Evolutionary conservation across 2,113 vertebrate species (phyloP), one percentile per base, ranked within the genome.

Genomic region (Callaeas wilsoni): DNA sequence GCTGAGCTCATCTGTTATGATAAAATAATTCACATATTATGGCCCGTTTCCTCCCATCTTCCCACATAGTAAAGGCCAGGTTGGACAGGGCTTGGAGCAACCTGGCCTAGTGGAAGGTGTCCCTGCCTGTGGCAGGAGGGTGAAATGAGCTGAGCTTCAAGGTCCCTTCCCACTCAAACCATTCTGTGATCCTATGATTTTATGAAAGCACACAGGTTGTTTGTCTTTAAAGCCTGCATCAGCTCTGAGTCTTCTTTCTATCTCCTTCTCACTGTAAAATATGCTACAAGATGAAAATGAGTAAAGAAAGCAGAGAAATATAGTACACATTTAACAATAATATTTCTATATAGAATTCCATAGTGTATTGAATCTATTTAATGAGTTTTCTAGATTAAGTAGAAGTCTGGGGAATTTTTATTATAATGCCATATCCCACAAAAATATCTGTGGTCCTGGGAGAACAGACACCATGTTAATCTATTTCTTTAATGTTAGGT

Each of bases 351-450:
- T 29, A 94, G 85, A 96, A 93, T 84, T 87, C 94, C 95, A 69
- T 52, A 70, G 96, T 69, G 95, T 71, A 94, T 92, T 93, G 62
- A 85, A 89, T 77, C 91, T 82, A 56, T 90, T 96, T 97, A 97
- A 96, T 97, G 95, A 94, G 94, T 83, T 97, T 96, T 94, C 93
- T 91, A 95, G 91, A 95, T 97, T 96, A 96, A 90, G 80, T 32
- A 75, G 59, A 96, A 94, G 96, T 96, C 96, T 96, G 71, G 97
- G 95, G 96, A 97, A 96, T 96, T 96, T 94, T 94, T 94, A 79
- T 96, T 92, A 92, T 90, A 90, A 89, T 77, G 78, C 64, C 74
- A 80, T 42, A 95, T 84, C 64, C 85, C 76, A n/a, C 73, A 97
- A 96, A 97, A 95, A 91, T 95, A 93, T 90, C 95, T 52, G 6